These are phyloP conservation scores for Chrysolina americana DNA, from an alignment of 2,888 invertebrate species.

Conservation along the genomic window DNA sequence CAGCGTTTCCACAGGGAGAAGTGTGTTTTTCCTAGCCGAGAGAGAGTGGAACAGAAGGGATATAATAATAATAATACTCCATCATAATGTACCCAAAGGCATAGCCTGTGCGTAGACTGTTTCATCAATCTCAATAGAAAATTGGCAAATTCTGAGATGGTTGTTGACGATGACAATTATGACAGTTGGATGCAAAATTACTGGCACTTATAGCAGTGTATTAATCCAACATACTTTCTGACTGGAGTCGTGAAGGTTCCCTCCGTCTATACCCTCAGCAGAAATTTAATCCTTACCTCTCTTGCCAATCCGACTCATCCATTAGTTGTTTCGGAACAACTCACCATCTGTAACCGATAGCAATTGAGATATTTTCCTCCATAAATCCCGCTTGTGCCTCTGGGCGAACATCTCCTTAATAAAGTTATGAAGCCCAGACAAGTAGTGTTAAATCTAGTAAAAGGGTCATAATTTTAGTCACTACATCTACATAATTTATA, in stretches of 20 bases:
- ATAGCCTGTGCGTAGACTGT: no score
- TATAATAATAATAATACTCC: no score
- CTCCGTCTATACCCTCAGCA: not conserved
- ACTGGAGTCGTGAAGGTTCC: not conserved
- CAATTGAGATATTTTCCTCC: slow-evolving; percentile 33
- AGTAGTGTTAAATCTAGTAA: slow-evolving; percentile 61
- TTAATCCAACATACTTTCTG: not conserved
- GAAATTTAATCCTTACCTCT: not conserved
- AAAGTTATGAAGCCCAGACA: slow-evolving; percentile 48
- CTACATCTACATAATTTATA: slow-evolving; percentile 60
- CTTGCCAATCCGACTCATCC: slow-evolving; percentile 1
- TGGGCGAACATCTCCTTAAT: slow-evolving; percentile 44
- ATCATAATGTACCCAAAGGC: no score
- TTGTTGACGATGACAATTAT: no score
- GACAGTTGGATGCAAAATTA: no score
- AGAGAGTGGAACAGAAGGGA: no score
- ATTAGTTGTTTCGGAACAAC: not conserved
- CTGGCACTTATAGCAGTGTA: not conserved
- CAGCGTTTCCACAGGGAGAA: no score
- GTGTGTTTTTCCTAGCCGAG: no score
- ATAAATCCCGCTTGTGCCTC: slow-evolving; percentile 36
- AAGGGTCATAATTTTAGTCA: slow-evolving; percentile 57
- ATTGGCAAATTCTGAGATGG: no score
- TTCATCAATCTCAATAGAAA: no score
- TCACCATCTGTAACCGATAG: not conserved